Percentiles rank a stretch among this genome's conserved stretches.
These are phyloP conservation scores for Orthosia gracilis DNA, from an alignment of 2,888 invertebrate species.

Conservation along the genomic window DNA sequence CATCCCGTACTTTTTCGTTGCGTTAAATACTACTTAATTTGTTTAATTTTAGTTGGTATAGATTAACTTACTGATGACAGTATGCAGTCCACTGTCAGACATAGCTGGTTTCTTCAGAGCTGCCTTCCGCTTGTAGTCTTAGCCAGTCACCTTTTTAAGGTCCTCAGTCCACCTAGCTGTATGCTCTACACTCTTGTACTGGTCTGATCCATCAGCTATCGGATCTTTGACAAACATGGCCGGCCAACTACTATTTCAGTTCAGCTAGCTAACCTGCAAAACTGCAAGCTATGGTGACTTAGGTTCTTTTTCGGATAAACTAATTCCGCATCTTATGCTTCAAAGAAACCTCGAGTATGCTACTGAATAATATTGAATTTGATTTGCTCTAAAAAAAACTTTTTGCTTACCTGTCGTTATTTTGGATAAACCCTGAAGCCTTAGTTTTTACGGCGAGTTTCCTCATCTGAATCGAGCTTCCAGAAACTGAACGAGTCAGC, in stretches of 20 bases:
- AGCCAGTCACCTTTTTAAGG: too few species aligned
- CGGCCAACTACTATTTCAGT: neutral
- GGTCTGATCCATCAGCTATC: too few species aligned
- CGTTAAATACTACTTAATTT: too few species aligned
- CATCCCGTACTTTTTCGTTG: neutral
- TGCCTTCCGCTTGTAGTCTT: too few species aligned
- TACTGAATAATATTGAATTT: neutral
- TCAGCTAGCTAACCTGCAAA: too few species aligned
- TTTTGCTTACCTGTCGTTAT: neutral
- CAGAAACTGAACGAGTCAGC: slow-evolving; percentile 20
- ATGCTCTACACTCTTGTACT: too few species aligned
- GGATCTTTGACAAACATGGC: neutral
- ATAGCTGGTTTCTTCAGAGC: too few species aligned
- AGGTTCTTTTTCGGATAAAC: neutral
- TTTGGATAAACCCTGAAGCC: slow-evolving; percentile 25
- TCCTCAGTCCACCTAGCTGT: too few species aligned
- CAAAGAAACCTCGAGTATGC: neutral
- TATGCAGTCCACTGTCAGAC: too few species aligned
- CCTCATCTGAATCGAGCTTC: slow-evolving; percentile 3
- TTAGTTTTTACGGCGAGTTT: neutral
- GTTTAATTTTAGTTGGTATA: too few species aligned
- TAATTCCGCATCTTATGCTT: neutral
- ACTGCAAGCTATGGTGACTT: too few species aligned
- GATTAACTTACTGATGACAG: too few species aligned
- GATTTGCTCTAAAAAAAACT: neutral